A percentile compares a stretch with the other conserved stretches of the same genome.
phyloP scores from a whole-genome alignment of 2,797 vertebrate genomes.

The Spinus olivaceus region DNA sequence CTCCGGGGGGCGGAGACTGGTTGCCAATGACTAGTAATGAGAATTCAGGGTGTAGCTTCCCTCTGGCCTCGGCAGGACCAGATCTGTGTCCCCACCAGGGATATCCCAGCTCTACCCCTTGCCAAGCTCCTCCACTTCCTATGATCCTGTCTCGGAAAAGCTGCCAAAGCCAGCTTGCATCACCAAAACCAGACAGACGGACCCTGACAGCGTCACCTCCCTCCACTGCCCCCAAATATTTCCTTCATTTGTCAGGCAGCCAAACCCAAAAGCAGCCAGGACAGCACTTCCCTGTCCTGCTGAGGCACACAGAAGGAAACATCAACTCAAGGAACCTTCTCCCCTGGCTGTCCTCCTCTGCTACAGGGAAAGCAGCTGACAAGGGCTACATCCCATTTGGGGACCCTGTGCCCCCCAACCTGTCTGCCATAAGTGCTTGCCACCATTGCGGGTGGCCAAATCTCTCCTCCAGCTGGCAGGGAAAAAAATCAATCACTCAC shows the following conservation, averaged over 20 bases:
- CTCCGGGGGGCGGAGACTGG: not conserved
- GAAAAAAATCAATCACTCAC: not conserved
- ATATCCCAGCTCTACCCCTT: not conserved
- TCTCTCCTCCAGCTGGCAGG: not conserved
- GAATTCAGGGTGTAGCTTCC: not conserved
- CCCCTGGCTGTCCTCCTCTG: not conserved
- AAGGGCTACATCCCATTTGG: accelerated
- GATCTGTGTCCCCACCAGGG: not conserved
- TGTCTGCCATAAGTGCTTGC: not conserved
- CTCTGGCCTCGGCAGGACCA: not conserved
- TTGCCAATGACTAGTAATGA: not conserved
- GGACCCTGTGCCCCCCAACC: not conserved
- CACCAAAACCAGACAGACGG: not conserved
- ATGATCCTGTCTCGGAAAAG: not conserved
- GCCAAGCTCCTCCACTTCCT: not conserved
- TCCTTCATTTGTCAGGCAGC: not conserved
- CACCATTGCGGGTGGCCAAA: accelerated
- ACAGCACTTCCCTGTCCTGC: not conserved
- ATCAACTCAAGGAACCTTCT: not conserved
- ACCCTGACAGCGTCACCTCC: not conserved
- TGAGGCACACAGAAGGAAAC: not conserved
- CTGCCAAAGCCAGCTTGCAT: not conserved
- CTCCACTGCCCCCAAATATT: slow-evolving; percentile 1
- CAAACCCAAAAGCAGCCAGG: not conserved
- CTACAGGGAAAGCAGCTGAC: accelerated